Base-by-base conservation (phyloP, 1,140 invertebrate species). In the Zaprionus ghesquierei region DNA sequence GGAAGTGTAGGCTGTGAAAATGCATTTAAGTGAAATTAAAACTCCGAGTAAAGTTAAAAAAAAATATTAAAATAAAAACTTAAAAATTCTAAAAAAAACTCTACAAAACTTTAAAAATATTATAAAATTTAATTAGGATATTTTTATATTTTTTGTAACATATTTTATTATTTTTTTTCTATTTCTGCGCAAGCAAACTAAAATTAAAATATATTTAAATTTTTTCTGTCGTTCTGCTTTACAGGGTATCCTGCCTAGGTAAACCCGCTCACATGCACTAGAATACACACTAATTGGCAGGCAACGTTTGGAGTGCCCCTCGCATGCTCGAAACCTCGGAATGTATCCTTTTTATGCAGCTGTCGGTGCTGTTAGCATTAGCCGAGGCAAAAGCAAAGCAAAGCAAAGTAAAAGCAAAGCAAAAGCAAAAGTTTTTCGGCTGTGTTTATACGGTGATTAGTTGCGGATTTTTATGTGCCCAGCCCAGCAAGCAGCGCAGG, bases 401-500 rank as follows among this genome's bases (percentile, higher is more conserved):
- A 29, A 29, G 27, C n/a, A n/a, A n/a, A 29, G n/a, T n/a, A n/a
- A n/a, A n/a, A n/a, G 25, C 27, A 29, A 29, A 29, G 27, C n/a
- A n/a, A n/a, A 29, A 6, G 25, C 6, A 69, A 74, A 76, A 77
- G 64, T 77, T 77, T 77, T 73, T 77, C 31, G 72, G 35, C 72
- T 69, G 56, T 61, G 54, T 75, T 75, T 75, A 75, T 75, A 59
- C 75, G 71, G 75, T 77, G 75, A 77, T 77, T 77, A 74, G 75
- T 77, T 77, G 59, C 20, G 59, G 64, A 77, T 77, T 77, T 77
- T 77, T 74, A 77, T 73, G 70, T 44, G 58, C 56, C 38, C 68
- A 55, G n/a, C n/a, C n/a, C n/a, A n/a, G n/a, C n/a, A n/a, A n/a
- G n/a, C n/a, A n/a, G 63, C 27, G 68, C 68, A 46, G 50, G 62